Conservation (phyloP, 1,140 invertebrate species). For the Anastrepha ludens region DNA sequence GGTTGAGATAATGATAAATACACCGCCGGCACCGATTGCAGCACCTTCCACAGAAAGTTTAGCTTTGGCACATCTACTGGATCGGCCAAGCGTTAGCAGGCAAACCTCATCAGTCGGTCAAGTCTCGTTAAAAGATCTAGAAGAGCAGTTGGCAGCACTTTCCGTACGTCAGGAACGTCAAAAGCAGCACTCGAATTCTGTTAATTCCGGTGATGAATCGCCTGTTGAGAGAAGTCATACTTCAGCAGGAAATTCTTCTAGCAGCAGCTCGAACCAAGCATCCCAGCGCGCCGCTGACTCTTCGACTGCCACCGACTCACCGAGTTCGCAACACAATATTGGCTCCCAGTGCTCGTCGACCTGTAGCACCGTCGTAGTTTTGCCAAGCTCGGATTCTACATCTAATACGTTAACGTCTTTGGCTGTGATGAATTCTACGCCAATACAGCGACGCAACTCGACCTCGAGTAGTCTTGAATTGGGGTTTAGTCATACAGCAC, state of each 20-base stretch:
- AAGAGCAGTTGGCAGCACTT: constrained; percentile 70
- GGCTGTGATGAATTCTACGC: constrained; percentile 61
- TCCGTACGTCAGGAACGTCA: constrained; percentile 60
- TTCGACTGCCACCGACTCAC: constrained; percentile 67
- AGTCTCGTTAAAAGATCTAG: constrained; percentile 73
- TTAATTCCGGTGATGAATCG: constrained; percentile 70
- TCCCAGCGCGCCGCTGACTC: constrained; percentile 61
- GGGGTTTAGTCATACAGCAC: constrained; percentile 87
- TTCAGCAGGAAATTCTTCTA: constrained; percentile 64
- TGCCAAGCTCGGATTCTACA: constrained; percentile 74
- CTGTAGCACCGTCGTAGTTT: constrained; percentile 87
- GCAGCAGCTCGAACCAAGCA: constrained; percentile 53
- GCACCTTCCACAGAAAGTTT: constrained; percentile 85
- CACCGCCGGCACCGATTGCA: constrained; percentile 76
- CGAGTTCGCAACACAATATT: constrained; percentile 72
- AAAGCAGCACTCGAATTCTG: constrained; percentile 56
- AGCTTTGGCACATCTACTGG: constrained; percentile 82
- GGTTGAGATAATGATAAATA: constrained; percentile 88
- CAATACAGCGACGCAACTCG: constrained; percentile 77
- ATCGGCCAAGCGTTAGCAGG: constrained; percentile 77
- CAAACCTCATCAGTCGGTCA: constrained; percentile 76
- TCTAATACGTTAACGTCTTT: constrained; percentile 75
- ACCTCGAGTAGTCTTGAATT: constrained; percentile 86
- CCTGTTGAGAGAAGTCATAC: constrained; percentile 69
- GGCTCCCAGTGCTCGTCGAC: constrained; percentile 88